phyloP scores from a whole-genome alignment of 2,888 invertebrate species.

The Rapana venosa region DNA sequence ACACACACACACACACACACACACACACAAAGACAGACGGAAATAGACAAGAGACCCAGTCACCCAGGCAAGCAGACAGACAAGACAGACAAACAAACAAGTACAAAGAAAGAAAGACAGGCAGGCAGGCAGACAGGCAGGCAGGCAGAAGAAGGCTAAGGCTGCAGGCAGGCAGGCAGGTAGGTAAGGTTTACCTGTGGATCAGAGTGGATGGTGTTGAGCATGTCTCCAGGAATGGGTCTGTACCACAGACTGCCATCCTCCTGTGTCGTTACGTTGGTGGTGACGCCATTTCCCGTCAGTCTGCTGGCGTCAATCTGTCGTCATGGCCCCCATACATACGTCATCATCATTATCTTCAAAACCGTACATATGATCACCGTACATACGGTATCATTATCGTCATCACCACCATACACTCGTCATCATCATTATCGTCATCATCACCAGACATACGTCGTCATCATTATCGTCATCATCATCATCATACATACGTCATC shows the following conservation, averaged over 20 bases:
- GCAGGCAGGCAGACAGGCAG: not conserved
- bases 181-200: constrained; percentile 29
- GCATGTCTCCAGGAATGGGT: constrained; percentile 69
- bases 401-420: too few species aligned
- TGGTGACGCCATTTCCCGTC: constrained; percentile 43
- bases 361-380: too few species aligned
- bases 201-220: constrained; percentile 56
- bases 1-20: too few species aligned
- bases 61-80: not conserved
- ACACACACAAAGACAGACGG: not conserved
- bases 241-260: constrained; percentile 63
- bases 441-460: not conserved
- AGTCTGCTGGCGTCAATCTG: constrained; percentile 42
- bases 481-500: not conserved
- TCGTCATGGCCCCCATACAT: not conserved
- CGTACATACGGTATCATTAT: too few species aligned
- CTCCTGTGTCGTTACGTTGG: constrained; percentile 45
- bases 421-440: not conserved
- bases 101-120: not conserved
- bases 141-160: not conserved
- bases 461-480: too few species aligned
- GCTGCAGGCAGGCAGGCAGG: not conserved
- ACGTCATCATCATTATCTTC: not conserved
- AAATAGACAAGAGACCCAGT: not conserved
- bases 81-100: not conserved